phyloP scores from a whole-genome alignment of 2,797 vertebrate genomes.

The Cuculus canorus region DNA sequence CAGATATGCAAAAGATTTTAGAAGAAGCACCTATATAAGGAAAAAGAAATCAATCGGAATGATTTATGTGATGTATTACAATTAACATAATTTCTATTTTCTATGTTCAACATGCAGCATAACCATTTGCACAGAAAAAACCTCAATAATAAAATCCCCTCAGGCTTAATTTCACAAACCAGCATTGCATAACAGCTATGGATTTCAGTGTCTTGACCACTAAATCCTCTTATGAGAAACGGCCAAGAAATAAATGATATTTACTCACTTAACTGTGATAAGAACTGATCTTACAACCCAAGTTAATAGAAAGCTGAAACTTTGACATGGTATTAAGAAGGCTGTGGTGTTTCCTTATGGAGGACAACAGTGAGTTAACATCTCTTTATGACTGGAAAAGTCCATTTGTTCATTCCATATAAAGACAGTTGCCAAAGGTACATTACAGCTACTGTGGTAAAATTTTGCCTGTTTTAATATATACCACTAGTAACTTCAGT shows the following conservation, averaged over 20 bases:
- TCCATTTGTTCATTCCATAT: not conserved
- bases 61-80: not conserved
- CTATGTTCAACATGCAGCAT: not conserved
- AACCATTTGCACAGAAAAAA: not conserved
- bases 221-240: conserved; percentile 3
- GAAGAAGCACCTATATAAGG: not conserved
- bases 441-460: not conserved
- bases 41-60: not conserved
- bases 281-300: not conserved
- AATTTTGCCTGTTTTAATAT: not conserved
- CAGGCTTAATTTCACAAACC: not conserved
- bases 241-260: not conserved
- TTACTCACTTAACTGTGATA: not conserved
- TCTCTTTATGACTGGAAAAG: not conserved
- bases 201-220: not conserved
- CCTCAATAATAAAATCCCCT: not conserved
- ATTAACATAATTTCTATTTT: not conserved
- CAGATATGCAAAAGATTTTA: not conserved
- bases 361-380: not conserved
- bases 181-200: not conserved
- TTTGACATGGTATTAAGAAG: not conserved
- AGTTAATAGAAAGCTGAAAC: not conserved
- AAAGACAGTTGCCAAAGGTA: not conserved
- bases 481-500: not conserved
- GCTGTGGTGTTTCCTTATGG: not conserved